These are phyloP conservation scores for Arnoldichthys spilopterus DNA, from an alignment of 2,797 vertebrate species.

Conservation along the genomic window DNA sequence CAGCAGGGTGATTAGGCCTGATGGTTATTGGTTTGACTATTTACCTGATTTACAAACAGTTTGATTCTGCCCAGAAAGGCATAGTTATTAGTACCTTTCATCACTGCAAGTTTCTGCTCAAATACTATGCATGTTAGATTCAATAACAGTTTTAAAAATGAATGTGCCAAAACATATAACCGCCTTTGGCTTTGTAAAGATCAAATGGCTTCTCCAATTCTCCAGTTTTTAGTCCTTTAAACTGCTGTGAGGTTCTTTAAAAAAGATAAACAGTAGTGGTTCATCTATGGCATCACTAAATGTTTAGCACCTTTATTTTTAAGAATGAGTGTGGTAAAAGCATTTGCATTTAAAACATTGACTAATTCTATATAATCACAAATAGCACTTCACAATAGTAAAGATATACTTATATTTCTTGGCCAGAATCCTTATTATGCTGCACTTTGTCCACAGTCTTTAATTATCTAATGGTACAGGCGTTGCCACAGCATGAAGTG, in stretches of 20 bases:
- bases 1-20: neutral
- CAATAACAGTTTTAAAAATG: neutral
- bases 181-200: neutral
- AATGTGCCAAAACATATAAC: neutral
- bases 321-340: neutral
- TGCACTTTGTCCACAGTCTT: conserved; percentile 27
- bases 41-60: neutral
- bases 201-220: neutral
- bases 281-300: neutral
- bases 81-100: neutral
- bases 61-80: neutral
- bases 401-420: neutral
- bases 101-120: neutral
- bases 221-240: neutral
- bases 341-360: too few relatives aligned
- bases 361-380: too few relatives aligned
- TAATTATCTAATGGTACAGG: conserved; percentile 69
- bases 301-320: neutral
- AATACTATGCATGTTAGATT: neutral
- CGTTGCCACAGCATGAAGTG: conserved; percentile 42
- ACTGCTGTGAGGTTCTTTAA: neutral
- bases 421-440: conserved; percentile 17
- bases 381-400: too few relatives aligned
- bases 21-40: conserved; percentile 7
- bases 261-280: neutral